Base-by-base conservation (phyloP, 2,113 vertebrate species). In the Aphelocoma coerulescens region DNA sequence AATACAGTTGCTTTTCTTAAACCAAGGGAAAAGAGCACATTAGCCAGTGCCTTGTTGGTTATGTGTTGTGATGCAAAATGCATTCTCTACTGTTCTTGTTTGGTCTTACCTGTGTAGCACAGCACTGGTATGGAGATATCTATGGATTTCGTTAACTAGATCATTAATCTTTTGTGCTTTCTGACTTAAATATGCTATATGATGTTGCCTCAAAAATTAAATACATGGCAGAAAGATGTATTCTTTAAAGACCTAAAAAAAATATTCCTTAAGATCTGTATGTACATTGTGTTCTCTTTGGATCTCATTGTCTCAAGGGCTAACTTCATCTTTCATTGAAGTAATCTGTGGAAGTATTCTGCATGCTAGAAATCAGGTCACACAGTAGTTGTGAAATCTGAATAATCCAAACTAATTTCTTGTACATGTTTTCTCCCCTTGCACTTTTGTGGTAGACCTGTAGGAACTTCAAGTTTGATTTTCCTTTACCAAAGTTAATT, bases 1-100 rank as follows among this genome's bases (percentile, higher is more conserved):
- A 97, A 97, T 87, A 94, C 91, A 80, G 94, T 97, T 96, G 68
- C 35, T 95, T 97, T 97, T 90, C 94, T 75, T 35, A 89, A 66
- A 72, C 32, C 59, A 74, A 93, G 67, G 54, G 51, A 67, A 93
- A 86, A 79, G 83, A 95, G 68, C 72, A 79, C 54, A 73, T 89
- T 89, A 94, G 67, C 90, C 78, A 82, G 82, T 69, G 81, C 65
- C 96, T 95, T 94, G 83, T 86, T 86, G 89, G 88, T 75, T 96
- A 10, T 3, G n/a, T 66, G 84, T 95, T 96, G 67, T 91, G 81
- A 69, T 96, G 91, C 89, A 96, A 94, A 96, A 95, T 69, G 57
- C 77, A 82, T 93, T 92, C 89, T 96, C 94, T 85, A 7, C 57
- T 92, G 37, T 78, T 73, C 82, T 93, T 93, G 16, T 93, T 97